Evolutionary conservation across 2,888 invertebrate genomes (phyloP), one percentile per base, ranked within the genome.

Genomic region (Temnothorax ravouxi): DNA sequence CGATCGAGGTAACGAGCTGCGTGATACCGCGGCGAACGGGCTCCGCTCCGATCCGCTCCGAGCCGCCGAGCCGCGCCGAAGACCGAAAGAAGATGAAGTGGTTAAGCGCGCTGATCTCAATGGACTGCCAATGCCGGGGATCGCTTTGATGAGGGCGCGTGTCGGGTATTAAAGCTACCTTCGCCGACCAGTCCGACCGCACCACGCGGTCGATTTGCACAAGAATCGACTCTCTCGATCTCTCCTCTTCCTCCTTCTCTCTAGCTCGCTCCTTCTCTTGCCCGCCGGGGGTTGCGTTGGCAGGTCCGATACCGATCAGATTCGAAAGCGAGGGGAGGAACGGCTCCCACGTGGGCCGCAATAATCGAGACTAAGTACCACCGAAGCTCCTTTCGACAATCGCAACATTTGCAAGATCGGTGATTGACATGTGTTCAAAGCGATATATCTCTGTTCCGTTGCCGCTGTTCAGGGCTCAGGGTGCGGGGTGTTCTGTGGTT

Each of bases 121-220:
- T 87, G 66, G 85, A 81, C 79, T 79, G 84, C 64, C 75, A 85
- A 79, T 75, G 80, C 83, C 83, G 85, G 88, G 84, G 87, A 87
- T 88, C 89, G 86, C 91, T 92, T 90, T 91, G 90, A 88, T 85
- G 91, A 89, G 87, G 89, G 64, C 91, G 91, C 90, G 90, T 90
- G 90, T 82, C 87, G 84, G 81, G 85, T 88, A 90, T 90, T 90
- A 91, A 85, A 87, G 82, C 81, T 75, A 75, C 71, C 84, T 86
- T 84, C 81, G 71, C 74, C 72, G 69, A 75, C 67, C 81, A 80
- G 69, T 38, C 71, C 62, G 75, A 84, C 83, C 86, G 66, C 81
- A 67, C 74, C 81, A 67, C 74, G 86, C 84, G 80, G 80, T 81
- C 69, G 85, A 82, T 88, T 86, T 87, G 80, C 44, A 66, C 66